Evolutionary conservation across 92 coral and sea anemone species (phyloP), one percentile per base, ranked within the genome.

Genomic region (Epizoanthus illoricatus): DNA sequence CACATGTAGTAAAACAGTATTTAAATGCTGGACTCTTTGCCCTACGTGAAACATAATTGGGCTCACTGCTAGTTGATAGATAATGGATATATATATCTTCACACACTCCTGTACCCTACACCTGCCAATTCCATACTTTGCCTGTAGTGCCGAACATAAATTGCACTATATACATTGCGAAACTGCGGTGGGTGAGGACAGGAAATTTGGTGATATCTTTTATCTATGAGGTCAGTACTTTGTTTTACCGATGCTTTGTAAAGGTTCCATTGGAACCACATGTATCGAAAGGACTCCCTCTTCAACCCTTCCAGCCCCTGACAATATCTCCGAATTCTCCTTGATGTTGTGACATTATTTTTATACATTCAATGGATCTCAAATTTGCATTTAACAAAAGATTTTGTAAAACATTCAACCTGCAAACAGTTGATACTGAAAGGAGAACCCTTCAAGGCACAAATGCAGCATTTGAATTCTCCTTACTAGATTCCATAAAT

Each of bases 321-420:
- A 76, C 63, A 76, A 76, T 45, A 76, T 76, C 58, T 56, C 43
- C 7, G 59, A 62, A 41, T 17, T 76, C 4, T n/a, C 18, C 49
- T 76, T 45, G 60, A 60, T 60, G 45, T 7, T 61, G 33, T 62
- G 40, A 42, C 57, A 61, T 7, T 0, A 45, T 11, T 8, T 11
- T 57, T 57, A 4, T 10, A 72, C 21, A 5, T 7, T 45, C 49
- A 45, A 6, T 20, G 59, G 42, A 16, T 10, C 64, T 49, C 60
- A 55, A 15, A 42, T 4, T 16, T 0, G 5, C 41, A 19, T 60
- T 61, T 64, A 64, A 28, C 36, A 28, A 28, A 28, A 28, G 36
- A 28, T 28, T 28, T 28, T 28, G 36, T 28, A 28, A 28, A 28
- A 28, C 2, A 28, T 28, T 28, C 36, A 28, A 28, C 36, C 69